Conservation (phyloP, 2,888 invertebrate genomes). For the Epinotia bilunana region DNA sequence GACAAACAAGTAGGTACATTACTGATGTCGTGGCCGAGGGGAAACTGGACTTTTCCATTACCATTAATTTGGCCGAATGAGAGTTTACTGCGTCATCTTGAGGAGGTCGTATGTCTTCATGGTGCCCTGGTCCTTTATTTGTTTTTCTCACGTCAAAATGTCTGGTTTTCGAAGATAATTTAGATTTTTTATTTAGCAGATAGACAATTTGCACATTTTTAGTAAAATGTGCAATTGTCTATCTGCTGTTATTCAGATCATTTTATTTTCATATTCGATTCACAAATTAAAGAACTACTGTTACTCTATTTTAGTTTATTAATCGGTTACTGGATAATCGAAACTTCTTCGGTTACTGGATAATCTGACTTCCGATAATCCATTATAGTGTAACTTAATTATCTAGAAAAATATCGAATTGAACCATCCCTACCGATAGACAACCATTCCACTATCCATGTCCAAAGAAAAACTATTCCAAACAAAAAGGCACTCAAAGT, state of each 20-base stretch:
- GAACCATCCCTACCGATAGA: not conserved
- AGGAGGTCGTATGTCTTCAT: constrained; percentile 63
- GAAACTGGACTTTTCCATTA: constrained; percentile 69
- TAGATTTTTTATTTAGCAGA: too few species aligned
- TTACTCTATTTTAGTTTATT: too few species aligned
- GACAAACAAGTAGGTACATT: constrained; percentile 46
- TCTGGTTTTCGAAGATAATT: constrained; percentile 2
- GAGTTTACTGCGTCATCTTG: constrained; percentile 63
- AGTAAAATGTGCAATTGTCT: not conserved
- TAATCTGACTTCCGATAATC: too few species aligned
- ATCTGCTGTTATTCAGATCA: not conserved
- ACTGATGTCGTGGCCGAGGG: constrained; percentile 45
- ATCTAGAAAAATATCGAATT: too few species aligned
- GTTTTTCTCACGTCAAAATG: constrained; percentile 48
- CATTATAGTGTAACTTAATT: too few species aligned
- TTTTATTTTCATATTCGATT: too few species aligned
- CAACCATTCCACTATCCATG: not conserved
- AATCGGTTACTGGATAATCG: too few species aligned
- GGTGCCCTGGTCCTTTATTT: constrained; percentile 53
- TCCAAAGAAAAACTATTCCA: not conserved
- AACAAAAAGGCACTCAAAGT: not conserved
- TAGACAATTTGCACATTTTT: too few species aligned
- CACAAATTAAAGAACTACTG: too few species aligned
- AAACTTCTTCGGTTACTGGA: too few species aligned
- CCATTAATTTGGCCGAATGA: constrained; percentile 66